Base-by-base conservation (phyloP, 2,113 vertebrate species). In the Halcyon malimbica region DNA sequence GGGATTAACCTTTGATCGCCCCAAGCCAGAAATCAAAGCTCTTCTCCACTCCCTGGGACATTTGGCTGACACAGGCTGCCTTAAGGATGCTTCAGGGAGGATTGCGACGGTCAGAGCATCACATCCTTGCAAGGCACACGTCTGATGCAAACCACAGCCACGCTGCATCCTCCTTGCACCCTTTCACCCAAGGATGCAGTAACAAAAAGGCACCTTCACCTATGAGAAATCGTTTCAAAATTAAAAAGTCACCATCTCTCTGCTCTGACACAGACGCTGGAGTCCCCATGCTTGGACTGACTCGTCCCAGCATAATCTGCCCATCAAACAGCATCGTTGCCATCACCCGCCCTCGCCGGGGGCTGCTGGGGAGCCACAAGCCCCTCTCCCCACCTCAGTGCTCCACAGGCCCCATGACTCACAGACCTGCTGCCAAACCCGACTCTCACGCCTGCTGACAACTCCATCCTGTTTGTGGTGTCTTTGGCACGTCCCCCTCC, bases 401-500 rank as follows among this genome's bases (percentile, higher is more conserved):
- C 65, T 48, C 37, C 7, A 0, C 7, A 5, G 65, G 44, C n/a
- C 18, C 69, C 37, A 9, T 1, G 1, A 56, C 73, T 60, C 23
- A 1, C 25, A 5, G 76, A 26, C 37, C 73, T 3, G 10, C 50
- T 77, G 96, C 86, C 96, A 93, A 93, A 59, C n/a, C 68, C 94
- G 77, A n/a, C 88, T 39, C 46, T 46, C 51, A 13, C 78, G 62
- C 94, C 92, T 7, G 79, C 92, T 44, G 95, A 86, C 64, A 57
- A 50, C 86, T 94, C 88, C 85, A 89, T 97, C 92, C 95, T 94
- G 85, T 82, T 87, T 46, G 33, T 91, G 87, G 92, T 33, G 90
- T 79, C 92, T 86, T 94, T 92, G 88, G 96, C 86, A 35, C 89
- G n/a, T 80, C 44, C 90, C 35, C 16, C 35, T 54, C 54, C 88